Percentiles rank a stretch among this genome's conserved stretches.
phyloP scores from a whole-genome alignment of 2,113 vertebrate genomes.

The Myiopsitta monachus region DNA sequence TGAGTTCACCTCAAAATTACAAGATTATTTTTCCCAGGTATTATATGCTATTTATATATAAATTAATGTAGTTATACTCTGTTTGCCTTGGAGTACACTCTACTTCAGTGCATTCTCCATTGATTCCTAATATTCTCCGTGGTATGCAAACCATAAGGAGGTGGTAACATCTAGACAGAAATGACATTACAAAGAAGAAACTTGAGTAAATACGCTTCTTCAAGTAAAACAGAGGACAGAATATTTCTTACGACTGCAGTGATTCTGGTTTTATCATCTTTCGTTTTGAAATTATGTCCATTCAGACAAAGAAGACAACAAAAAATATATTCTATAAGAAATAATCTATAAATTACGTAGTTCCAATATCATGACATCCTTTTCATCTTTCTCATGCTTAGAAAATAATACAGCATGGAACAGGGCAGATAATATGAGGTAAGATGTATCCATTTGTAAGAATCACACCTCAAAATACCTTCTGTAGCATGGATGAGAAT shows the following conservation, averaged over 20 bases:
- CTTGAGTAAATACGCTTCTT: not conserved
- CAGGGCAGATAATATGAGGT: not conserved
- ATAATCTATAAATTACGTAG: not conserved
- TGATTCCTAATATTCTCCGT: not conserved
- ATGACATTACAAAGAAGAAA: not conserved
- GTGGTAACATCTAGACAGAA: not conserved
- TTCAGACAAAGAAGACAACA: not conserved
- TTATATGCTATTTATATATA: not conserved
- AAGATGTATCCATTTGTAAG: not conserved
- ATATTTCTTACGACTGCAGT: not conserved
- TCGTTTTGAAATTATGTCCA: not conserved
- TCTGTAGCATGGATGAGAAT: constrained; percentile 76
- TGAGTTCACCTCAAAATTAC: not conserved
- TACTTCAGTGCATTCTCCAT: not conserved
- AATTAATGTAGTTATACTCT: not conserved
- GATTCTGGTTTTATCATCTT: not conserved
- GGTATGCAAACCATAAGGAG: not conserved
- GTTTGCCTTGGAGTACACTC: not conserved
- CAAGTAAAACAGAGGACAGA: not conserved
- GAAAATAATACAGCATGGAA: not conserved
- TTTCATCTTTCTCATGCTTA: not conserved
- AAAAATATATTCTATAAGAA: not conserved
- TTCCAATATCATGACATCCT: not conserved
- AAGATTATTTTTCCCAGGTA: not conserved
- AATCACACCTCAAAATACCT: constrained; percentile 74